A percentile compares a stretch with the other conserved stretches of the same genome.
Conservation (phyloP, 2,797 vertebrate species). For the Gobio occitaniae region DNA sequence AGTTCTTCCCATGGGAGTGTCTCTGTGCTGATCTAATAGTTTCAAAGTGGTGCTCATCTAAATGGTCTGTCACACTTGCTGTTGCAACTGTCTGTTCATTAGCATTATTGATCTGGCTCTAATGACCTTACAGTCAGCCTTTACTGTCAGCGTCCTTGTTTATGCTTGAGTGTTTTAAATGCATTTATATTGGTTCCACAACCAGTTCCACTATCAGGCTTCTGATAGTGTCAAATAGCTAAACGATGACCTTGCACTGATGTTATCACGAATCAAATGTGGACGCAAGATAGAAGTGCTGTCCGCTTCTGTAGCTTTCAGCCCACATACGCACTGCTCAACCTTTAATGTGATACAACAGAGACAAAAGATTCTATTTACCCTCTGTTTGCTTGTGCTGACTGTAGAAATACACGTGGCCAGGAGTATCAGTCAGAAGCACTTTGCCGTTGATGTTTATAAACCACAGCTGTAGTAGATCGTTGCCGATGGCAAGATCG, state of each 20-base stretch:
- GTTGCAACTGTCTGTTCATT: conserved; percentile 53
- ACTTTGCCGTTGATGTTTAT: conserved; percentile 40
- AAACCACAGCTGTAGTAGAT: conserved; percentile 51
- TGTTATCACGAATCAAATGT: conserved; percentile 13
- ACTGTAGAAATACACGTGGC: conserved; percentile 52
- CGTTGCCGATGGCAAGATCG: conserved; percentile 44
- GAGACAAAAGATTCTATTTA: conserved; percentile 7
- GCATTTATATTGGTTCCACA: conserved; percentile 9
- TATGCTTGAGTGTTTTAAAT: conserved; percentile 28
- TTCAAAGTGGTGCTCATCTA: conserved; percentile 38
- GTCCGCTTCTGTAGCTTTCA: neutral
- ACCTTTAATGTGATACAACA: conserved; percentile 18
- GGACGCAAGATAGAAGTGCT: neutral
- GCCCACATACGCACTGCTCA: neutral
- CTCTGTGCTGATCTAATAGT: conserved; percentile 43
- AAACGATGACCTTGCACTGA: conserved; percentile 14
- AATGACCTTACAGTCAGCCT: conserved; percentile 58
- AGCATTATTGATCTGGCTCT: conserved; percentile 63
- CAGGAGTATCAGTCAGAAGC: conserved; percentile 59
- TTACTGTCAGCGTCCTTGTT: conserved; percentile 18
- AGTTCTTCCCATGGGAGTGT: neutral
- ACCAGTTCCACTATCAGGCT: neutral
- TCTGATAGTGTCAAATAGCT: conserved; percentile 3
- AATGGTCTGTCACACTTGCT: conserved; percentile 45
- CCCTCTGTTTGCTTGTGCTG: conserved; percentile 12